These are phyloP conservation scores for Palaemon carinicauda DNA, from an alignment of 1,140 invertebrate species.

Conservation along the genomic window DNA sequence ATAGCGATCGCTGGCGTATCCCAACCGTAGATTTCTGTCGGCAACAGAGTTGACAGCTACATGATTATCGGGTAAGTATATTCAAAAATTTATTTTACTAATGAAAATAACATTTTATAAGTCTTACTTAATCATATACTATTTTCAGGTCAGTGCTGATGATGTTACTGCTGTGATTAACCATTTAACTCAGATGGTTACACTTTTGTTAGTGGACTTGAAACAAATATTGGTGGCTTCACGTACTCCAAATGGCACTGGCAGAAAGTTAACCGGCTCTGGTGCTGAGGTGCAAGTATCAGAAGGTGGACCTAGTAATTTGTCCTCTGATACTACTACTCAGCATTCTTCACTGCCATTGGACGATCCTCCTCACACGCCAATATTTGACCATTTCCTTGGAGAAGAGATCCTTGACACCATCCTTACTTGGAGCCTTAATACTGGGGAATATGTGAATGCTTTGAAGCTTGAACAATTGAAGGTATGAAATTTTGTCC, in stretches of 20 bases:
- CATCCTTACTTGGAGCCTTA: conserved; percentile 68
- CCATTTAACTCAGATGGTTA: conserved; percentile 91
- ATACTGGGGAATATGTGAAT: conserved; percentile 69
- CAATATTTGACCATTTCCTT: conserved; percentile 67
- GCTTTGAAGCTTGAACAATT: conserved; percentile 81
- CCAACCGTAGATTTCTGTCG: too few relatives aligned
- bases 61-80: too few relatives aligned
- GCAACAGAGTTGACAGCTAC: too few relatives aligned
- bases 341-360: conserved; percentile 49
- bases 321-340: background rate
- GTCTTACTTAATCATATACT: background rate
- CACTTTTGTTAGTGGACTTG: conserved; percentile 85
- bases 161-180: conserved; percentile 90
- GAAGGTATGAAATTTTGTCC: conserved; percentile 18
- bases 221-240: conserved; percentile 39
- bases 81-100: too few relatives aligned
- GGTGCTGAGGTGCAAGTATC: background rate
- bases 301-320: background rate
- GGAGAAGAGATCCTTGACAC: conserved; percentile 68
- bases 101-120: background rate
- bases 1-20: too few relatives aligned
- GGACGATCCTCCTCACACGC: conserved; percentile 63
- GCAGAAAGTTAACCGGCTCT: background rate
- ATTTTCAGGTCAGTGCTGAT: conserved; percentile 72
- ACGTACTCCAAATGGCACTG: conserved; percentile 12